These are phyloP conservation scores for Choloepus hoffmanni DNA, from an alignment of 2,113 vertebrate species.

Conservation along the genomic window DNA sequence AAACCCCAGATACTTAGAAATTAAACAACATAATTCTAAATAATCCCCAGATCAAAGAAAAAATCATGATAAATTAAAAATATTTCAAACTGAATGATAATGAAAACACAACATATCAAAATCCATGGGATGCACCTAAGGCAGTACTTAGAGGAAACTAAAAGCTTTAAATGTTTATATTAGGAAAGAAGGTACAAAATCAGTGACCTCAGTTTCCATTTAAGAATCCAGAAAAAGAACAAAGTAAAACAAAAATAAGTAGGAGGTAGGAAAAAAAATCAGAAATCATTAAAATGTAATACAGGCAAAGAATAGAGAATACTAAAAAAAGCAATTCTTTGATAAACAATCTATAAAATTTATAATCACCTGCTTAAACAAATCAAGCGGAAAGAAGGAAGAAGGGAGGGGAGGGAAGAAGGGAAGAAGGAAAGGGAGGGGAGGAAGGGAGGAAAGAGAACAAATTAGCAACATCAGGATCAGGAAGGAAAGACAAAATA, in stretches of 20 bases:
- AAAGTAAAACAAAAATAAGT: not conserved
- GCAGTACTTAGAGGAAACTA: not conserved
- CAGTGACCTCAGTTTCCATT: not conserved
- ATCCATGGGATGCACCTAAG: not conserved
- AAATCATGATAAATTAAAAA: not conserved
- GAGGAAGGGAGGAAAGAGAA: not conserved
- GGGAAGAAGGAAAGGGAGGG: not conserved
- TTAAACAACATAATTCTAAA: not conserved
- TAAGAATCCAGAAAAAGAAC: not conserved
- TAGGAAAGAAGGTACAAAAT: not conserved
- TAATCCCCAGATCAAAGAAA: not conserved
- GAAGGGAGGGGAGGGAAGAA: not conserved
- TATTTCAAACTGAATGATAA: slow-evolving; percentile 34
- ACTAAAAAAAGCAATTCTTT: not conserved
- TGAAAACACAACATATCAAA: not conserved
- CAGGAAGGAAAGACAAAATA: not conserved
- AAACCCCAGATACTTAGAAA: not conserved
- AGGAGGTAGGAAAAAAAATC: not conserved
- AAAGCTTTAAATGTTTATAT: not conserved
- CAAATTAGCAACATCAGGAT: not conserved
- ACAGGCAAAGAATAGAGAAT: not conserved
- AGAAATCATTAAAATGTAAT: slow-evolving; percentile 1
- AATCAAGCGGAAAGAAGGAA: not conserved
- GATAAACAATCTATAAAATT: not conserved
- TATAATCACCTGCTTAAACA: not conserved